Evolutionary conservation across 2,797 vertebrate species (phyloP).

Genomic region (Coreius guichenoti): DNA sequence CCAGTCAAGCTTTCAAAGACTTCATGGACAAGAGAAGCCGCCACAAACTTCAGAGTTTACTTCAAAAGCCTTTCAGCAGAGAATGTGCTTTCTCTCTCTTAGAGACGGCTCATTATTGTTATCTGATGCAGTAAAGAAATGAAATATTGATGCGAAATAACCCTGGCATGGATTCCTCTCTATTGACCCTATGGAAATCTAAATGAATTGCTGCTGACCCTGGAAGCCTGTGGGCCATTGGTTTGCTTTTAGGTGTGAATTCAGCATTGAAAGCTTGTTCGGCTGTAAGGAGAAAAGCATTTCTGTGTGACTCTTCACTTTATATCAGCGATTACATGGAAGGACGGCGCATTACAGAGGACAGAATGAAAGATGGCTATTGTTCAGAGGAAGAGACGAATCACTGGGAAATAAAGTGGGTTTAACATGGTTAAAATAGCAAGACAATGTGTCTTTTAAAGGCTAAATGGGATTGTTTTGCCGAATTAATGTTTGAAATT

Average conservation of each 20-base stretch:
- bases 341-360: slow-evolving; percentile 16
- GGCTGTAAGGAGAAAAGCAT: slow-evolving; percentile 46
- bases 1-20: slow-evolving; percentile 81
- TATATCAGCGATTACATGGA: slow-evolving; percentile 53
- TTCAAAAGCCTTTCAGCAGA: slow-evolving; percentile 79
- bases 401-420: neutral
- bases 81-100: slow-evolving; percentile 70
- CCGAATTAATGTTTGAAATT: neutral
- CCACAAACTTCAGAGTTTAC: slow-evolving; percentile 80
- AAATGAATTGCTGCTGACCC: slow-evolving; percentile 72
- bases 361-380: slow-evolving; percentile 16
- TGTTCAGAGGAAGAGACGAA: slow-evolving; percentile 35
- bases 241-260: slow-evolving; percentile 60
- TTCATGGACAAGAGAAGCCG: slow-evolving; percentile 75
- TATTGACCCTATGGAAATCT: slow-evolving; percentile 74
- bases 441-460: neutral
- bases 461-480: neutral
- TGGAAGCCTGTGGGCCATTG: slow-evolving; percentile 43
- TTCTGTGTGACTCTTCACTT: slow-evolving; percentile 58
- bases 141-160: slow-evolving; percentile 81
- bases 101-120: slow-evolving; percentile 79
- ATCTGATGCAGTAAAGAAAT: slow-evolving; percentile 75
- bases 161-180: slow-evolving; percentile 74
- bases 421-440: slow-evolving; percentile 25
- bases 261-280: slow-evolving; percentile 55